A percentile compares a stretch with the other conserved stretches of the same genome.
These are phyloP conservation scores for Sylvilagus floridanus DNA, from an alignment of 2,797 vertebrate species.

Conservation along the genomic window DNA sequence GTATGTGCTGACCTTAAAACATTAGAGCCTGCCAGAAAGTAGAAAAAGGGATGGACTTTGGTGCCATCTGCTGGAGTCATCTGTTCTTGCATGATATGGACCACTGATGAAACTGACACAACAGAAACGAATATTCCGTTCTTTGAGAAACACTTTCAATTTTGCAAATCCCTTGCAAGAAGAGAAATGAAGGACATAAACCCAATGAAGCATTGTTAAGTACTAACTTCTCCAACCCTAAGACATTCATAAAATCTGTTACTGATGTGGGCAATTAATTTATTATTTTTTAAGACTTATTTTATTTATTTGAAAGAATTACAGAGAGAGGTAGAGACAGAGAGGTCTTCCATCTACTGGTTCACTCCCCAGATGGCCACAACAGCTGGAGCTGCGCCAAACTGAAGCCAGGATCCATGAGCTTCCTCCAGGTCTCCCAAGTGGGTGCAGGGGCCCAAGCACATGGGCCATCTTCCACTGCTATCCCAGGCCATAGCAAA, in stretches of 20 bases:
- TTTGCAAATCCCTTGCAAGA: slow-evolving; percentile 38
- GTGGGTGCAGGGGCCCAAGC: too few relatives aligned
- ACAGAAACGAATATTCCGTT: background rate
- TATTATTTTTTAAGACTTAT: too few relatives aligned
- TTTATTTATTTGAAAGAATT: too few relatives aligned
- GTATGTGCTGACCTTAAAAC: accelerated
- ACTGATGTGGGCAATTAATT: too few relatives aligned
- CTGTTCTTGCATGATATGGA: background rate
- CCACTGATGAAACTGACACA: background rate
- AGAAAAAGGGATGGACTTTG: background rate
- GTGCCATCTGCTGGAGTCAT: slow-evolving; percentile 63
- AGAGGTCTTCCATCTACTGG: too few relatives aligned
- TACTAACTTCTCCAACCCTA: background rate
- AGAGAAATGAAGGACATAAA: background rate
- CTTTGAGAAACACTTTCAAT: background rate
- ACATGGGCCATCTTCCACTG: too few relatives aligned
- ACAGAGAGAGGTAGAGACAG: too few relatives aligned
- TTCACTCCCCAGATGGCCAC: too few relatives aligned
- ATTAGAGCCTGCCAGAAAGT: accelerated
- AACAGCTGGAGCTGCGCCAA: too few relatives aligned
- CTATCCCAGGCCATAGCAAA: too few relatives aligned
- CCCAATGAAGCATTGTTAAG: background rate
- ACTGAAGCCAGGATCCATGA: too few relatives aligned
- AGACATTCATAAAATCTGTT: background rate
- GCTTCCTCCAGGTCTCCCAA: too few relatives aligned